Percentiles rank a stretch among this genome's conserved stretches.
Conservation (phyloP, 1,140 invertebrate genomes). For the Nephila pilipes region DNA sequence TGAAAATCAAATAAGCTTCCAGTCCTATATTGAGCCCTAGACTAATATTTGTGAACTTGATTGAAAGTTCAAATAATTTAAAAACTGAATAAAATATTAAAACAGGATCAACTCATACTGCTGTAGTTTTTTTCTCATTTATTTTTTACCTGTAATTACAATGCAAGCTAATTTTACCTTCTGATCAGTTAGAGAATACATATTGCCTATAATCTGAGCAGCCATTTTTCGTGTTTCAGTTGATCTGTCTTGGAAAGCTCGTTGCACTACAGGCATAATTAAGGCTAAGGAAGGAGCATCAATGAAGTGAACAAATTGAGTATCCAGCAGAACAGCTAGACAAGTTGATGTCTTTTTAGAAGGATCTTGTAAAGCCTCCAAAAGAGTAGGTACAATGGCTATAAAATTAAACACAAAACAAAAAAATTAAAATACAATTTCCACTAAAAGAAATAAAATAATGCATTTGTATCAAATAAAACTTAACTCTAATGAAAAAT, state of each 20-base stretch:
- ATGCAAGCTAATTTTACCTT: constrained; percentile 84
- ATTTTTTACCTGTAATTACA: no score
- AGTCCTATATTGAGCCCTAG: no score
- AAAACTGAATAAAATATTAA: no score
- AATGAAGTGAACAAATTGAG: constrained; percentile 99
- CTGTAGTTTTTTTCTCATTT: no score
- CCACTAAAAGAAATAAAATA: no score
- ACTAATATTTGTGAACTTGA: no score
- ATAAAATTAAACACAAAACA: constrained; percentile 67
- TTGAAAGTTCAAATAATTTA: no score
- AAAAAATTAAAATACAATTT: no score
- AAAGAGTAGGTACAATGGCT: constrained; percentile 93
- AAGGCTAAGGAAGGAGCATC: constrained; percentile 98
- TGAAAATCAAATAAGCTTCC: no score
- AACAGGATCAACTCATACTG: no score
- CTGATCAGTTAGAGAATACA: constrained; percentile 99
- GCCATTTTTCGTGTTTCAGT: constrained; percentile 99
- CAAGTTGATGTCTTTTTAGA: constrained; percentile 96
- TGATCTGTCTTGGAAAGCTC: constrained; percentile 97
- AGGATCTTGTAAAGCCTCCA: constrained; percentile 97
- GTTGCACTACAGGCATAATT: constrained; percentile 99
- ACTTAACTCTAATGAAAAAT: no score
- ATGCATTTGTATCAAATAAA: no score
- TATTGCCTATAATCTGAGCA: constrained; percentile 98
- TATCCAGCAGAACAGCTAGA: constrained; percentile 95